Conservation (phyloP, 2,797 vertebrate genomes). For the Tapirus indicus region DNA sequence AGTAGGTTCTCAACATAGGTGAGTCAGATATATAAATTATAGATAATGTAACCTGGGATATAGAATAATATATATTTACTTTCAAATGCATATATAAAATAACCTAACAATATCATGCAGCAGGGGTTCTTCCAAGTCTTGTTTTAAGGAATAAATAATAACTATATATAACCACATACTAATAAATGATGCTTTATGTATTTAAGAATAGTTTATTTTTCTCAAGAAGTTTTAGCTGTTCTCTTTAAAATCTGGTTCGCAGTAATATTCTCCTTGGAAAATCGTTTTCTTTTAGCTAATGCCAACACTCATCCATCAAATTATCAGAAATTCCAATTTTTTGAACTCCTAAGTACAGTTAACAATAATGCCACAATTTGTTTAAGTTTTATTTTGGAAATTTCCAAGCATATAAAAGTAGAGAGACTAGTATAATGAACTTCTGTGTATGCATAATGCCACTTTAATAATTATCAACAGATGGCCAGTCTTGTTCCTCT, state of each 20-base stretch:
- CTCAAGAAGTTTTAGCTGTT: not conserved
- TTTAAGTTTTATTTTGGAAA: not conserved
- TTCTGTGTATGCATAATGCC: too few relatives aligned
- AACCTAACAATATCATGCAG: not conserved
- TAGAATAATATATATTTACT: not conserved
- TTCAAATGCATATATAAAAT: not conserved
- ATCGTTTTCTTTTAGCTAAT: not conserved
- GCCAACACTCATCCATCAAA: not conserved
- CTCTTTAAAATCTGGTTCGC: not conserved
- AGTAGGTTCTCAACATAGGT: not conserved
- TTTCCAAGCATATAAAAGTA: not conserved
- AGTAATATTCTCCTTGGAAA: not conserved
- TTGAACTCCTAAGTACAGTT: not conserved
- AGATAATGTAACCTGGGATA: not conserved
- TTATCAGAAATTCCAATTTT: not conserved
- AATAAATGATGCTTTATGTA: not conserved
- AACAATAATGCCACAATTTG: not conserved
- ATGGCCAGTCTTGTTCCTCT: not conserved
- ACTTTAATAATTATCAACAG: too few relatives aligned
- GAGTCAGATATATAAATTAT: not conserved
- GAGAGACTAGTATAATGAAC: not conserved
- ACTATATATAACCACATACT: not conserved
- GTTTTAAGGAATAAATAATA: slow-evolving; percentile 11
- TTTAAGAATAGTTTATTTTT: slow-evolving; percentile 43
- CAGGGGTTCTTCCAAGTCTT: not conserved